phyloP scores from a whole-genome alignment of 2,113 vertebrate species.

The Seriola dumerili region DNA sequence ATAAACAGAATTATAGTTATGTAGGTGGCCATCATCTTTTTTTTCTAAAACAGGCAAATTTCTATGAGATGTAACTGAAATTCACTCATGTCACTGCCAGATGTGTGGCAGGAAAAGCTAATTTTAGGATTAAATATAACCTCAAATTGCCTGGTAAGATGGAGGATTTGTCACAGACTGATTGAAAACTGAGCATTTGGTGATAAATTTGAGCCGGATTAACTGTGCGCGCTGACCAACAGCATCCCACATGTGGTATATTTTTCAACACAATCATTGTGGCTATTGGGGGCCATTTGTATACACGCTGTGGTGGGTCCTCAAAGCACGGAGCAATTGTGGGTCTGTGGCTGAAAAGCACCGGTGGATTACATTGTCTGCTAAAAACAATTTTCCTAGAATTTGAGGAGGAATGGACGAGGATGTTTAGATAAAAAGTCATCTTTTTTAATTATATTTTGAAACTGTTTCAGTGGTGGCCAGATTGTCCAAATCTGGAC shows the following conservation, averaged over 20 bases:
- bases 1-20: not conserved
- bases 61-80: not conserved
- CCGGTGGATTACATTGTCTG: constrained; percentile 33
- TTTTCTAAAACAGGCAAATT: not conserved
- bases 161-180: not conserved
- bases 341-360: constrained; percentile 49
- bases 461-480: constrained; percentile 15
- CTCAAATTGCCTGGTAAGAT: not conserved
- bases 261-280: constrained; percentile 46
- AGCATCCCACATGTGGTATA: constrained; percentile 27
- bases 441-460: constrained; percentile 28
- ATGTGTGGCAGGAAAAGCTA: not conserved
- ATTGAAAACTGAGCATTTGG: not conserved
- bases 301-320: constrained; percentile 65
- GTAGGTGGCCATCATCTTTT: not conserved
- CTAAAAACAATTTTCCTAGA: constrained; percentile 43
- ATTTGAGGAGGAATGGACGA: constrained; percentile 25
- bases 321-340: constrained; percentile 43
- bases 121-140: not conserved
- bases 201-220: constrained; percentile 19
- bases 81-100: not conserved
- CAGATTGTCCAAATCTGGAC: not conserved
- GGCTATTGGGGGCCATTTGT: constrained; percentile 50
- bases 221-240: constrained; percentile 1
- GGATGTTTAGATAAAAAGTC: constrained; percentile 52